phyloP scores from a whole-genome alignment of 1,140 invertebrate species.

The Latrodectus geometricus region DNA sequence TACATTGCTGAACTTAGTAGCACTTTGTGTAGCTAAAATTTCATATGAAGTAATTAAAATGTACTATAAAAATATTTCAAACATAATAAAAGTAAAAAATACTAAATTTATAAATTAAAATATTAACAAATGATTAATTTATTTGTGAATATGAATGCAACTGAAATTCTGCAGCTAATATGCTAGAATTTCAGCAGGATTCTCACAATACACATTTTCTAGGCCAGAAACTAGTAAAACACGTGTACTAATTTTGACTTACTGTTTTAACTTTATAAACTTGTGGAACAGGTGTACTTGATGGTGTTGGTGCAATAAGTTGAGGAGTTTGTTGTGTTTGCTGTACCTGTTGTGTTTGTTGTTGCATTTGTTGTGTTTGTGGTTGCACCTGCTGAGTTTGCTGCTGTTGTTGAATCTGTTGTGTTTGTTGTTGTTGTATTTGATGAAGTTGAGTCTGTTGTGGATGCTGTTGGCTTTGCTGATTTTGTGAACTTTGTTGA shows the following conservation, averaged over 20 bases:
- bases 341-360: slow-evolving; percentile 18
- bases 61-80: no score
- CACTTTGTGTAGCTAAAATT: no score
- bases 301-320: slow-evolving; percentile 4
- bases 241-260: neutral
- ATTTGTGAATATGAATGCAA: no score
- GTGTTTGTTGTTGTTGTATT: slow-evolving; percentile 15
- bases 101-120: no score
- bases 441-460: slow-evolving; percentile 11
- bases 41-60: no score
- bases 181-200: no score
- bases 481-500: neutral
- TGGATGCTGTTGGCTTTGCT: neutral
- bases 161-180: no score
- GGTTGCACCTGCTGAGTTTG: slow-evolving; percentile 22
- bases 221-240: no score
- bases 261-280: slow-evolving; percentile 35
- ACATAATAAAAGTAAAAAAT: no score
- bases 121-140: no score
- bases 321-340: slow-evolving; percentile 14
- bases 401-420: slow-evolving; percentile 4
- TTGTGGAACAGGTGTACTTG: slow-evolving; percentile 37
- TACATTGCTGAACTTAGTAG: no score
- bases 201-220: no score
- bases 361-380: neutral